Base-by-base conservation (phyloP, 2,888 invertebrate species). In the Caenorhabditis uteleia region DNA sequence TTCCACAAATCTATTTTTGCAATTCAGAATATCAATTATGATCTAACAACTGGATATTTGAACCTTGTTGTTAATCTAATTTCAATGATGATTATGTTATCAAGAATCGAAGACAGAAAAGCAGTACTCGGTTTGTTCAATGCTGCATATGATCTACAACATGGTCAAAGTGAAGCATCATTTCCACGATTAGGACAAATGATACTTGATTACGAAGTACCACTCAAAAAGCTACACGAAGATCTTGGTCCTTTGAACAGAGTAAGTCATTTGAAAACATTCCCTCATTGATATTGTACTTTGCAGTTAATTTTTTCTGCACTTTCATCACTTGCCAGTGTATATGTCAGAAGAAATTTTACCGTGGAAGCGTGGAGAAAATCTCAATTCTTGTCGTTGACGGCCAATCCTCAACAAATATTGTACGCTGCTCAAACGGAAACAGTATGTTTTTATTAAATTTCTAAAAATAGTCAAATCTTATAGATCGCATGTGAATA, bases 121-220 rank as follows among this genome's bases (percentile, higher is more conserved):
- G 92, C 94, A 0, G 95, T 97, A 0, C 48, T 72, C 2, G 95
- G 97, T 0, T 87, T 99, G 18, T 99, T 94, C 84, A 98, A 97
- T 87, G 93, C 93, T 39, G 98, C 97, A 3, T 92, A 94, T 86
- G 98, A 99, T 86, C 89, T 95, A 88, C 91, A 92, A 25, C 90
- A 97, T 83, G 91, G 89, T 75, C 91, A 91, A 80, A 85, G 84
- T 21, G 86, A 86, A 68, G 80, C 84, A 1, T 83, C 84, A 1
- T 98, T 97, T 84, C 97, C 97, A 4, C 88, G 97, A 14, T 87
- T 98, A 45, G 98, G 97, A 84, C 95, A 94, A 85, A 90, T 98
- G 90, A 95, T 99, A 67, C 89, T 95, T 77, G 98, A 99, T 82
- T 98, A 97, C 85, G 95, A 97, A 84, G 88, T 91, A 38, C 97